Evolutionary conservation across 64 coral and sea anemone genomes (phyloP).

Genomic region (Anthopleura sola): DNA sequence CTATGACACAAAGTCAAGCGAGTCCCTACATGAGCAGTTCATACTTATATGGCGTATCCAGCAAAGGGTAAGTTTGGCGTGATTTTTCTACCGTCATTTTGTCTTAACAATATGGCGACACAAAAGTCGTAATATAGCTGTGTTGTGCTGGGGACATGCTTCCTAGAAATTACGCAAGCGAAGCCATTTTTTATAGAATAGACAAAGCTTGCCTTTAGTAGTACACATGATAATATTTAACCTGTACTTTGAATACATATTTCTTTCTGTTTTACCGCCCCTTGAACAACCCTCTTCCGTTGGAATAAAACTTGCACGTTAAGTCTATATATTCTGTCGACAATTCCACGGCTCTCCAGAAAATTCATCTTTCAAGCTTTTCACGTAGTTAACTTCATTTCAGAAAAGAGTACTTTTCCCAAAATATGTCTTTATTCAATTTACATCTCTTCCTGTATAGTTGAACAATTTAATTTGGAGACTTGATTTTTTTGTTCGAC

Average conservation of each 20-base stretch:
- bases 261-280: conserved; percentile 19
- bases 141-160: conserved; percentile 21
- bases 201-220: neutral
- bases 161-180: neutral
- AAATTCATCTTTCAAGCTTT: neutral
- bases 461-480: neutral
- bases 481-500: conserved; percentile 6
- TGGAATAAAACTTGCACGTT: neutral
- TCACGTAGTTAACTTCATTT: neutral
- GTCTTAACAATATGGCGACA: conserved; percentile 34
- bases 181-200: neutral
- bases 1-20: conserved; percentile 32
- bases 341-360: neutral
- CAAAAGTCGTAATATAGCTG: neutral
- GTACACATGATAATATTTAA: conserved; percentile 3
- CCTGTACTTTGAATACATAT: neutral
- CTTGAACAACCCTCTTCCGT: conserved; percentile 2
- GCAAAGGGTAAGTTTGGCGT: conserved; percentile 15
- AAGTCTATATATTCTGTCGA: neutral
- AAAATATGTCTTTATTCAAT: neutral
- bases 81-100: conserved; percentile 13
- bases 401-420: neutral
- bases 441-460: conserved; percentile 11
- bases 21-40: conserved; percentile 28
- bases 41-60: conserved; percentile 7